Evolutionary conservation across 2,797 vertebrate species (phyloP).

Genomic region (Rallus crepitans): DNA sequence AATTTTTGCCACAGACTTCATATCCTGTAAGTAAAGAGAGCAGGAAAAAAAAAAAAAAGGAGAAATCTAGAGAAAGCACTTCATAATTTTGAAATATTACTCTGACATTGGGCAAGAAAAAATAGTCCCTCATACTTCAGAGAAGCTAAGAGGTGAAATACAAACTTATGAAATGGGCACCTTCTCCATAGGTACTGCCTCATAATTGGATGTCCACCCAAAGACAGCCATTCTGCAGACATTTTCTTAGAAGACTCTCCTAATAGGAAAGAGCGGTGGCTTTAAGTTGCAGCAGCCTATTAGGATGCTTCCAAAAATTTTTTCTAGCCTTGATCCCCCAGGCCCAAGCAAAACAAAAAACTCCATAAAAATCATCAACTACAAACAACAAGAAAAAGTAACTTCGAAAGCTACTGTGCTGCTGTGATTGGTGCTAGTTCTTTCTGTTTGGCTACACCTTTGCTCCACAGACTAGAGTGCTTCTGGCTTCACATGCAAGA

Average conservation of each 20-base stretch:
- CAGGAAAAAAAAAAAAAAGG: background rate
- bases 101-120: background rate
- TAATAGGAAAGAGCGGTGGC: background rate
- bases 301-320: background rate
- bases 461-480: background rate
- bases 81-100: background rate
- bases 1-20: background rate
- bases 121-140: background rate
- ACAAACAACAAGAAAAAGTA: background rate
- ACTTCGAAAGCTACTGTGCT: background rate
- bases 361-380: background rate
- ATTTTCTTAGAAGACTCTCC: background rate
- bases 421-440: background rate
- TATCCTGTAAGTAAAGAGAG: background rate
- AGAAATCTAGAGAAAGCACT: background rate
- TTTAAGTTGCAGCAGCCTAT: background rate
- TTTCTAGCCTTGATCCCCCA: background rate
- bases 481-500: background rate
- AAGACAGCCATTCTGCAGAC: background rate
- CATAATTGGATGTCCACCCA: background rate
- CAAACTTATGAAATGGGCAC: background rate
- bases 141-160: background rate
- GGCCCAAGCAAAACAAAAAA: background rate
- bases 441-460: background rate
- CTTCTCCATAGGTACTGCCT: background rate